Conservation (phyloP, 1,140 invertebrate genomes). For the Drosophila parvula region DNA sequence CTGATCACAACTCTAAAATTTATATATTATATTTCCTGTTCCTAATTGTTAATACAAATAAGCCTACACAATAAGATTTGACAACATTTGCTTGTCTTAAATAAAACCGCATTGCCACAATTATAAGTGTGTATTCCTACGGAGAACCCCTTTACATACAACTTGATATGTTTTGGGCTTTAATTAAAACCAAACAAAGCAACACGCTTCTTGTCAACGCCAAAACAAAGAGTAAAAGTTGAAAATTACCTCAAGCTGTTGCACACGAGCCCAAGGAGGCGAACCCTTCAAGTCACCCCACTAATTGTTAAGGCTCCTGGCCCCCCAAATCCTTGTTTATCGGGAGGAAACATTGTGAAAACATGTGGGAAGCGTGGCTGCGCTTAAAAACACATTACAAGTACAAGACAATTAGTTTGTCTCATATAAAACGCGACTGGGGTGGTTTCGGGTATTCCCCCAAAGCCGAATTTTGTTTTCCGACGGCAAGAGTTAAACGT, state of each 20-base stretch:
- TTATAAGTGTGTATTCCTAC: not conserved
- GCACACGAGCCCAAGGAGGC: conserved; percentile 47
- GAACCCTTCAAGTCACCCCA: conserved; percentile 22
- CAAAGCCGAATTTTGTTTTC: not conserved
- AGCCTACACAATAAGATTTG: too few relatives aligned
- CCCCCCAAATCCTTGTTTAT: conserved; percentile 53
- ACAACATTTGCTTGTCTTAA: not conserved
- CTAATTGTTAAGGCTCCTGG: conserved; percentile 32
- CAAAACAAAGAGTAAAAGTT: conserved; percentile 61
- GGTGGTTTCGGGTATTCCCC: not conserved
- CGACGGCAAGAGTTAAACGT: conserved; percentile 78
- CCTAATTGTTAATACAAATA: not conserved
- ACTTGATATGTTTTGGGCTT: conserved; percentile 66
- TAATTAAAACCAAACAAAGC: conserved; percentile 80
- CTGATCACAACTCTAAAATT: not conserved
- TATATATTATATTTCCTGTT: not conserved
- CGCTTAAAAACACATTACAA: conserved; percentile 81
- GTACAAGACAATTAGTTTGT: conserved; percentile 82
- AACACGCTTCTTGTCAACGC: conserved; percentile 72
- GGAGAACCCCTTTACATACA: conserved; percentile 13
- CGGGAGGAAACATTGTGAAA: conserved; percentile 74
- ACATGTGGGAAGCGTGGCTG: conserved; percentile 73
- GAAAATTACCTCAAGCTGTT: conserved; percentile 82
- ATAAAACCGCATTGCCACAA: not conserved
- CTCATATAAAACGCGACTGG: conserved; percentile 53